Percentiles rank a stretch among this genome's conserved stretches.
These are phyloP conservation scores for Arrhamphus sclerolepis DNA, from an alignment of 2,797 vertebrate genomes.

Conservation along the genomic window DNA sequence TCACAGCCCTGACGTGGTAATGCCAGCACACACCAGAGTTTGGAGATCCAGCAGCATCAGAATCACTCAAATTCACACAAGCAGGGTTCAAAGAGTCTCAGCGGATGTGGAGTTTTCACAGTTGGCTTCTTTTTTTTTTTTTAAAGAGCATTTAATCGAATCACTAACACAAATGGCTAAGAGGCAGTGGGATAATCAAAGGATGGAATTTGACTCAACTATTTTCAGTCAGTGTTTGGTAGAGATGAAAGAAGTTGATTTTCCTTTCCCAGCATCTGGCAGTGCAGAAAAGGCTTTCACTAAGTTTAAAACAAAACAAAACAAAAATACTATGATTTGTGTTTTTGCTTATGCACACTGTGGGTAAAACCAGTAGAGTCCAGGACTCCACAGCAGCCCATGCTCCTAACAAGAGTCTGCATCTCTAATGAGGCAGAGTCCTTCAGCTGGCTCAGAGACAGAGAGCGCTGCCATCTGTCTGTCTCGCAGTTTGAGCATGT, in stretches of 20 bases:
- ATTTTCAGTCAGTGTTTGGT: constrained; percentile 7
- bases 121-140: too few species aligned
- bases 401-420: constrained; percentile 28
- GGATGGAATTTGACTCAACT: constrained; percentile 33
- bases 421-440: constrained; percentile 38
- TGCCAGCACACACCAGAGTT: constrained; percentile 33
- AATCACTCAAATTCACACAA: constrained; percentile 40
- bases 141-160: constrained; percentile 5
- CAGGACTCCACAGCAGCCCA: constrained; percentile 25
- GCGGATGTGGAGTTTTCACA: constrained; percentile 6
- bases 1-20: constrained; percentile 15
- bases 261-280: not conserved
- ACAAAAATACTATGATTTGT: constrained; percentile 33
- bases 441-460: constrained; percentile 24
- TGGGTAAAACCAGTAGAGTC: constrained; percentile 44
- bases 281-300: constrained; percentile 30
- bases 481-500: constrained; percentile 17
- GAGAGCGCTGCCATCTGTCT: constrained; percentile 13
- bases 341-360: constrained; percentile 21
- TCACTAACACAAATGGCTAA: not conserved
- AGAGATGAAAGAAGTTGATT: too few species aligned
- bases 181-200: not conserved
- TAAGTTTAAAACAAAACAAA: constrained; percentile 39
- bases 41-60: constrained; percentile 43
- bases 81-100: constrained; percentile 28